Evolutionary conservation across 2,888 invertebrate genomes (phyloP), one percentile per base, ranked within the genome.

Genomic region (Lordiphosa andalusiaca): DNA sequence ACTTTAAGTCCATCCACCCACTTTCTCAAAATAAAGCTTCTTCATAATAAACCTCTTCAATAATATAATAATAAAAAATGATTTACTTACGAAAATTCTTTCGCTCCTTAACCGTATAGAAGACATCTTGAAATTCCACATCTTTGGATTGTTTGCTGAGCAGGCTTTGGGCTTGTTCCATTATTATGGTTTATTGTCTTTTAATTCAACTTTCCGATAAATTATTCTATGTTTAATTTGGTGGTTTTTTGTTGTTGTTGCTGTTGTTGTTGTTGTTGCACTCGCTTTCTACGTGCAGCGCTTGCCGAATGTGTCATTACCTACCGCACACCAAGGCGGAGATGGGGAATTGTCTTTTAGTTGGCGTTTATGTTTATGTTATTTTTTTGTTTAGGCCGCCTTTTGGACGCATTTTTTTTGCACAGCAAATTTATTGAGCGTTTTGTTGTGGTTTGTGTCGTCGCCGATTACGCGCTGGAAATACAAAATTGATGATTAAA

Each of bases 61-160:
- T 16, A 16, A 16, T 16, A 16, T 16, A 16, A 16, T 16, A 16
- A 16, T 1, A 16, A 1, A 16, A 16, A 16, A 25, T 7, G 6
- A 25, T 7, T 2, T n/a, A 83, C 88, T 88, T 71, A 89, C 89
- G 77, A 57, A 84, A 86, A 65, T 80, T 85, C 46, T 81, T 85
- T 41, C 82, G 86, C 59, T 86, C 72, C 57, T 84, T 84, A 3
- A 90, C 85, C n/a, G 85, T 85, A 42, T 88, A 89, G 67, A 75
- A 85, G 48, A 89, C 83, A 73, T 89, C 90, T 83, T 90, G 89
- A 64, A 89, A 89, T 61, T 89, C 90, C 49, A 89, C 88, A 83
- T 90, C 88, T 76, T 87, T 88, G 16, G 86, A 75, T 44, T 76
- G 73, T 51, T 86, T 86, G 54, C 73, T 58, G 5, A 63, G 57